Evolutionary conservation across 2,888 invertebrate species (phyloP), one percentile per base, ranked within the genome.

Genomic region (Apotomis capreana): DNA sequence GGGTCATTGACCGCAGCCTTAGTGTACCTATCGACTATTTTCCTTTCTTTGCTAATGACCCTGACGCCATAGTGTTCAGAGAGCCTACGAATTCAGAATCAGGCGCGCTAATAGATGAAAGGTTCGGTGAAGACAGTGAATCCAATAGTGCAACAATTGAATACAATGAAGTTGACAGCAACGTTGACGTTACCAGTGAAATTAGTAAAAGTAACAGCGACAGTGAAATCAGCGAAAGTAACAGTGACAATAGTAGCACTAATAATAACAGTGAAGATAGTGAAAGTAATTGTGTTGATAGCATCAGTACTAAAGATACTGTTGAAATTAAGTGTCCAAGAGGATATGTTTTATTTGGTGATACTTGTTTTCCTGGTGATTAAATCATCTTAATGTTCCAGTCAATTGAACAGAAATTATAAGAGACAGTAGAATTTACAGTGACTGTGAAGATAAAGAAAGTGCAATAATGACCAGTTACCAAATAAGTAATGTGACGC

Each of bases 31-130:
- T 54, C 4, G 54, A 71, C 10, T 89, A 86, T 69, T 86, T 82
- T 72, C 81, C 85, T 1, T 60, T 60, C 0, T 78, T 81, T 61
- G 76, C 77, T 4, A 70, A 79, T 0, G 84, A 84, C 68, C 86
- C 88, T 0, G 75, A 81, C 40, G 83, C 85, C 0, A 89, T 90
- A 10, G 87, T 85, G 0, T 90, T 89, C 58, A 84, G 84, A 0
- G 90, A 83, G 2, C 89, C 87, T 0, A 90, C 89, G 0, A 90
- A 89, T 74, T 83, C 80, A 13, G 80, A 85, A 10, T 67, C 74
- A 13, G 68, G 76, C 4, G 70, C 73, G 0, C 40, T 61, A n/a
- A 67, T 70, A 3, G 55, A 67, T 3, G 8, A 40, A 4, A 61
- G 70, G 55, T 54, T 60, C 5, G 26, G 65, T 60, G 64, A 65